These are phyloP conservation scores for Microcebus lehilahytsara DNA, from an alignment of 2,113 vertebrate species.

Conservation along the genomic window DNA sequence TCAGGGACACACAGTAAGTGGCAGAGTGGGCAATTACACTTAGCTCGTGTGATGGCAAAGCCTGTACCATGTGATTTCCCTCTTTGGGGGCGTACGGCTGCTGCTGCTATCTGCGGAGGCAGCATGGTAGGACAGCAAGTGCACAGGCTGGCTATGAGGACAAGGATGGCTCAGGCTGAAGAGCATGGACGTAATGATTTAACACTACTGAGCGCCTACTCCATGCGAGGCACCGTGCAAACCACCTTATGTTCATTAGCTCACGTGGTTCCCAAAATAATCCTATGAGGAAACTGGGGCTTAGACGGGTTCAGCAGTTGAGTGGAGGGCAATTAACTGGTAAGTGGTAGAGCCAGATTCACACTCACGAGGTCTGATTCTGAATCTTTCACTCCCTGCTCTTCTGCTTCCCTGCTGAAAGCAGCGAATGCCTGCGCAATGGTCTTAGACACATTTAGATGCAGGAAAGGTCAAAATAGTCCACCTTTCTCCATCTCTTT, in stretches of 20 bases:
- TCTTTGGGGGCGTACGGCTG: neutral
- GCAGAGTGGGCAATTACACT: neutral
- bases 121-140: neutral
- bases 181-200: neutral
- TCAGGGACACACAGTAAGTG: neutral
- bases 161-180: neutral
- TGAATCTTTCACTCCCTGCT: neutral
- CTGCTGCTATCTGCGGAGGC: neutral
- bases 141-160: neutral
- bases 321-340: neutral
- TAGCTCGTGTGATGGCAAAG: neutral
- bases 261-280: neutral
- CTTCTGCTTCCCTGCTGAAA: neutral
- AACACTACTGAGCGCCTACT: rapidly evolving
- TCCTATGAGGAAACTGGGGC: neutral
- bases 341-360: neutral
- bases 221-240: neutral
- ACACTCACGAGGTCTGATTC: neutral
- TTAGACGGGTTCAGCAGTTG: neutral
- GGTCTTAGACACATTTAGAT: neutral
- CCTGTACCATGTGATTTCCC: rapidly evolving
- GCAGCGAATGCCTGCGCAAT: neutral
- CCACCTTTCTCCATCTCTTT: too few species aligned
- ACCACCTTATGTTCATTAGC: neutral
- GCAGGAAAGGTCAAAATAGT: neutral